Evolutionary conservation across 2,113 vertebrate genomes (phyloP).

Genomic region (Sprattus sprattus): DNA sequence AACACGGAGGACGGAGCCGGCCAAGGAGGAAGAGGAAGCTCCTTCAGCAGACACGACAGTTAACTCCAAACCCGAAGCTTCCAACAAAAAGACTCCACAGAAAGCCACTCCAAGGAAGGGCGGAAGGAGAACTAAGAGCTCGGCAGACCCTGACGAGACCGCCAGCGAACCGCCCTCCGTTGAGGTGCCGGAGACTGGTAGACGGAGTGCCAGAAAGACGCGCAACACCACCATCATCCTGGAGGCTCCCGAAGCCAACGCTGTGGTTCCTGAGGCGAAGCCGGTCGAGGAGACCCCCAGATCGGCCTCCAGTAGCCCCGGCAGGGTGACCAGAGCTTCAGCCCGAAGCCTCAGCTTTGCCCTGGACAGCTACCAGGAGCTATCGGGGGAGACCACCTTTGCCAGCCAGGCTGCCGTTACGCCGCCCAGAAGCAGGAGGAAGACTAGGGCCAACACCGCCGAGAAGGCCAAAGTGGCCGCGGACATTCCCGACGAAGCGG

Average conservation of each 20-base stretch:
- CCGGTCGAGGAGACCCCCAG: slow-evolving; percentile 19
- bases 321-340: slow-evolving; percentile 66
- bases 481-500: slow-evolving; percentile 19
- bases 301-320: slow-evolving; percentile 47
- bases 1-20: slow-evolving; percentile 51
- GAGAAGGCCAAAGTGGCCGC: slow-evolving; percentile 32
- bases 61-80: slow-evolving; percentile 38
- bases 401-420: slow-evolving; percentile 33
- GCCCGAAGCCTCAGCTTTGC: slow-evolving; percentile 47
- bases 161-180: slow-evolving; percentile 26
- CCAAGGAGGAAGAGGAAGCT: slow-evolving; percentile 31
- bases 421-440: slow-evolving; percentile 65
- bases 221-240: not conserved
- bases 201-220: slow-evolving; percentile 61
- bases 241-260: not conserved
- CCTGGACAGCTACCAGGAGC: slow-evolving; percentile 63
- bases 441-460: slow-evolving; percentile 42
- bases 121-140: slow-evolving; percentile 46
- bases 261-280: slow-evolving; percentile 36
- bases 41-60: slow-evolving; percentile 16
- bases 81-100: slow-evolving; percentile 45
- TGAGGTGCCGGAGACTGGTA: slow-evolving; percentile 40
- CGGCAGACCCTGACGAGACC: slow-evolving; percentile 37
- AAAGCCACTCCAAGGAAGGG: slow-evolving; percentile 59
- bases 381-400: slow-evolving; percentile 51